Evolutionary conservation across 2,113 vertebrate species (phyloP).

Genomic region (Excalfactoria chinensis): DNA sequence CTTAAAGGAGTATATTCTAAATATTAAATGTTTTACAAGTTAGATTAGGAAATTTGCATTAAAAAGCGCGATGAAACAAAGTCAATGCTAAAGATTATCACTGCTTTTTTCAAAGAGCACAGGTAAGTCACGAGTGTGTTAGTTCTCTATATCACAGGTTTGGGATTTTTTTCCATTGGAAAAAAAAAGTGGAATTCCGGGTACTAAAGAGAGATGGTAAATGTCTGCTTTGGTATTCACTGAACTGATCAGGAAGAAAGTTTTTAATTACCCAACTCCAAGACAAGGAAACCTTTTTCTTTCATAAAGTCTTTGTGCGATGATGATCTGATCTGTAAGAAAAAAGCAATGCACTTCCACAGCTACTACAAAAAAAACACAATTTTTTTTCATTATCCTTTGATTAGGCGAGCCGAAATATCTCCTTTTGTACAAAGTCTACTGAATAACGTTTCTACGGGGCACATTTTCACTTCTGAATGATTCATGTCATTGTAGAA

Average conservation of each 20-base stretch:
- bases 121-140: background rate
- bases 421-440: background rate
- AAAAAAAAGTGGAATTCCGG: background rate
- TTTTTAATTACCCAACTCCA: slow-evolving; percentile 24
- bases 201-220: background rate
- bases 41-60: slow-evolving; percentile 74
- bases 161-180: background rate
- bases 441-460: background rate
- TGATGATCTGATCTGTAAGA: background rate
- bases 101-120: slow-evolving; percentile 30
- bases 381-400: background rate
- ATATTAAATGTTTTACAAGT: slow-evolving; percentile 82
- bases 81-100: slow-evolving; percentile 26
- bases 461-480: slow-evolving; percentile 45
- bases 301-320: background rate
- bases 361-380: background rate
- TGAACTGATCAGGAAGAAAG: slow-evolving; percentile 10
- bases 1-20: slow-evolving; percentile 74
- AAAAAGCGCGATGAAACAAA: slow-evolving; percentile 58
- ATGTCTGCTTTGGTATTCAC: background rate
- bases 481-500: slow-evolving; percentile 5
- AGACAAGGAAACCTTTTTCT: slow-evolving; percentile 23
- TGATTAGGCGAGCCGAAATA: slow-evolving; percentile 11
- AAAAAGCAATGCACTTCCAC: background rate
- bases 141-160: background rate